Percentiles rank a stretch among this genome's conserved stretches.
These are phyloP conservation scores for Nestor notabilis DNA, from an alignment of 2,113 vertebrate species.

Conservation along the genomic window DNA sequence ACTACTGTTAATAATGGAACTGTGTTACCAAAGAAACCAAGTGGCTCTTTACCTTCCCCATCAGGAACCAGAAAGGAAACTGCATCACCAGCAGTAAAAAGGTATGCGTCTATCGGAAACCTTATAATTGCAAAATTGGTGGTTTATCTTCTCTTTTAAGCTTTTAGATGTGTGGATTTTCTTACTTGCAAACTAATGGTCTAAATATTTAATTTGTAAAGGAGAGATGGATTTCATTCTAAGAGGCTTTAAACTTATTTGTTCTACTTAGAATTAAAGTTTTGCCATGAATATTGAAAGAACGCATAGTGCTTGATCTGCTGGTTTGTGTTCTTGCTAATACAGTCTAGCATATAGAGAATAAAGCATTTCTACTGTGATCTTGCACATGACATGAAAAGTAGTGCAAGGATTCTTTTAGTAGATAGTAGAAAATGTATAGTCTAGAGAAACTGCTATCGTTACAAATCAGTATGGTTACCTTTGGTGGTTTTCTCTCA, in stretches of 20 bases:
- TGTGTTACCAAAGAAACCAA: constrained; percentile 93
- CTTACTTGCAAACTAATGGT: background rate
- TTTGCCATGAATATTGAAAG: background rate
- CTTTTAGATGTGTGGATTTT: background rate
- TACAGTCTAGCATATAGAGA: background rate
- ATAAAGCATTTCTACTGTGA: background rate
- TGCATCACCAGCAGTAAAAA: constrained; percentile 80
- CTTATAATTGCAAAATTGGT: background rate
- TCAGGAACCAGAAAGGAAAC: constrained; percentile 90
- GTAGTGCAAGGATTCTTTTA: background rate
- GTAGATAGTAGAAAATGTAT: background rate
- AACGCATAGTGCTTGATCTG: background rate
- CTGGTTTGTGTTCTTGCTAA: background rate
- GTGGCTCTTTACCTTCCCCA: constrained; percentile 87
- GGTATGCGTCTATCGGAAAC: constrained; percentile 70
- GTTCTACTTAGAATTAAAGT: background rate
- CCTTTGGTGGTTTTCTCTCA: background rate
- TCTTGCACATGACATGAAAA: background rate
- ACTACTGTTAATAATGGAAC: constrained; percentile 92
- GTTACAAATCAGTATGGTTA: background rate
- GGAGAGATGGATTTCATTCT: background rate
- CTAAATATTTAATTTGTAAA: background rate
- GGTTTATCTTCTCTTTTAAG: background rate
- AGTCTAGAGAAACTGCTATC: background rate
- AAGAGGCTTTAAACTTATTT: background rate